Evolutionary conservation across 2,113 vertebrate genomes (phyloP), one percentile per base, ranked within the genome.

Genomic region (Anser cygnoides): DNA sequence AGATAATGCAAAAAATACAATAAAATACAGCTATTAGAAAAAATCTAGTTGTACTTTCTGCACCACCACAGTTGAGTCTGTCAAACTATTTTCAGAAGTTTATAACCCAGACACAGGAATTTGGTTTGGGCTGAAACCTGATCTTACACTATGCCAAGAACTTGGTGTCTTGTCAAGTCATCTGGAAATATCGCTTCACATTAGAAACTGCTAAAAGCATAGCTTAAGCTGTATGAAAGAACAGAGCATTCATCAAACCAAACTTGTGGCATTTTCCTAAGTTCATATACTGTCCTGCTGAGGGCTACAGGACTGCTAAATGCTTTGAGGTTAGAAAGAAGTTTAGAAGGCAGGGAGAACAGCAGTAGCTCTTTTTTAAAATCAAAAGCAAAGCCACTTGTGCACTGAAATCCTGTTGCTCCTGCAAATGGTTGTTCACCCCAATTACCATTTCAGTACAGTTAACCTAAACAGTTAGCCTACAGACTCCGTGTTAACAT

Each of bases 61-160:
- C n/a, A 79, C 43, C 44, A 87, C 61, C 71, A 62, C 44, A 62
- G 33, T 1, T 1, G 4, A 77, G 74, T 12, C 74, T 4, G 2
- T 89, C 77, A 79, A 55, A 89, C 14, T 59, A 31, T 33, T 89
- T 52, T 62, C 81, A 83, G 29, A 70, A 85, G 66, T 85, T 95
- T 85, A 62, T 63, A 95, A 89, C 74, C 92, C 94, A 95, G 95
- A 97, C 96, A 80, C 6, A 93, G 91, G 94, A 96, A 96, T 97
- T 91, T 37, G 52, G 84, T 77, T 87, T 95, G 96, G 89, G 89
- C 77, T 92, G 95, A 92, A 94, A 91, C 59, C 55, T 91, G 89
- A 94, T 72, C 82, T 83, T 13, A 13, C 33, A 9, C 75, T 8
- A 28, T 13, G 91, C 95, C 96, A 96, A 93, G 95, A 91, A 92